A percentile compares a stretch with the other conserved stretches of the same genome.
Conservation (phyloP, 2,113 vertebrate genomes). For the Dasypus novemcinctus region DNA sequence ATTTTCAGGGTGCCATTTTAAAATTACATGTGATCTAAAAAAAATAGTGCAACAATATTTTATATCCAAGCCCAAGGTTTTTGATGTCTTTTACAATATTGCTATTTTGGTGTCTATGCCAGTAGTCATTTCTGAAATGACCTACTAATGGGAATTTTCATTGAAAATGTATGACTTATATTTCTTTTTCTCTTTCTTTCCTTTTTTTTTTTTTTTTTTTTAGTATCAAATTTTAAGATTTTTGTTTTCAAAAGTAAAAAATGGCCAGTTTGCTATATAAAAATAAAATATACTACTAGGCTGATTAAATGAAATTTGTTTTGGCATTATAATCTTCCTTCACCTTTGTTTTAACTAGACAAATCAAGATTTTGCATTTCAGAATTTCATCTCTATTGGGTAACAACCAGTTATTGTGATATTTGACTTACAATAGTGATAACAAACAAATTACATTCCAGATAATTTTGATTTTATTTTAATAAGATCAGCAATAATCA, state of each 20-base stretch:
- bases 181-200: slow-evolving; percentile 12
- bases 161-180: slow-evolving; percentile 37
- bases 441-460: slow-evolving; percentile 80
- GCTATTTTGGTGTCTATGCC: slow-evolving; percentile 37
- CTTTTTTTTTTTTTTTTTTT: not conserved
- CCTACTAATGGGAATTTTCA: not conserved
- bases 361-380: slow-evolving; percentile 46
- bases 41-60: slow-evolving; percentile 27
- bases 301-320: not conserved
- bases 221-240: slow-evolving; percentile 26
- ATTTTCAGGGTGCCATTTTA: slow-evolving; percentile 49
- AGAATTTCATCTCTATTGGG: slow-evolving; percentile 75
- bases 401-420: slow-evolving; percentile 81
- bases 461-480: slow-evolving; percentile 94
- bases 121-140: slow-evolving; percentile 57
- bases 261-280: not conserved
- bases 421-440: slow-evolving; percentile 82
- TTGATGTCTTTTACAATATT: slow-evolving; percentile 23
- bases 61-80: slow-evolving; percentile 22
- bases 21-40: slow-evolving; percentile 49
- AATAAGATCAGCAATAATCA: slow-evolving; percentile 99
- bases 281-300: not conserved
- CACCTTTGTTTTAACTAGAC: slow-evolving; percentile 57
- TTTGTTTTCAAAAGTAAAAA: slow-evolving; percentile 46
- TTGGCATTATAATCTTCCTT: slow-evolving; percentile 55